phyloP scores from a whole-genome alignment of 2,797 vertebrate species.

The Philypnodon macrostomus region DNA sequence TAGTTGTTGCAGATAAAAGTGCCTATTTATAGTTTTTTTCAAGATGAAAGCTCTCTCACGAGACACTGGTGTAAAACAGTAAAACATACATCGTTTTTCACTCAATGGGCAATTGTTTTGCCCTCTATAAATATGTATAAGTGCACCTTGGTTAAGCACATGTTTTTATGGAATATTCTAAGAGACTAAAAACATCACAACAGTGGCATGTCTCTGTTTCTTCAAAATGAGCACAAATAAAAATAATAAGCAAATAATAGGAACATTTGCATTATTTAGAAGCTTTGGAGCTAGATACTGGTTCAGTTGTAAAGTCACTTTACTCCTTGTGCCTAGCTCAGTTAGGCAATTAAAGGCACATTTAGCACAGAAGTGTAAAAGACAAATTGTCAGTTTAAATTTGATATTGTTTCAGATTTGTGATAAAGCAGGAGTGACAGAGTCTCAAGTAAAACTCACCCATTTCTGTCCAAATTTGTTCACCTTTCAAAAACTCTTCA shows the following conservation, averaged over 20 bases:
- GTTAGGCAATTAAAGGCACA: slow-evolving; percentile 39
- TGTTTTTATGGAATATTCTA: slow-evolving; percentile 19
- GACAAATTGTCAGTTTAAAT: slow-evolving; percentile 23
- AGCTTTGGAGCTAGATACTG: slow-evolving; percentile 8
- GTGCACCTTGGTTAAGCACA: slow-evolving; percentile 58
- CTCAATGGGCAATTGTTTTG: slow-evolving; percentile 46
- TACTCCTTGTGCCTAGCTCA: slow-evolving; percentile 20
- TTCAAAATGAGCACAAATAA: too few species aligned
- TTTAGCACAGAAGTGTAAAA: slow-evolving; percentile 39
- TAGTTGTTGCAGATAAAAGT: slow-evolving; percentile 46
- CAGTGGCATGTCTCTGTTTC: too few species aligned
- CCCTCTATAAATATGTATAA: slow-evolving; percentile 69
- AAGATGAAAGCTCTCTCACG: slow-evolving; percentile 8
- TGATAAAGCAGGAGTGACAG: slow-evolving; percentile 34
- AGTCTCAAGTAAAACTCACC: slow-evolving; percentile 33
- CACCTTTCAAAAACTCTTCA: slow-evolving; percentile 49
- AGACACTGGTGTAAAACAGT: slow-evolving; percentile 14
- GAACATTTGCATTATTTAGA: background rate
- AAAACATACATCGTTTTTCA: slow-evolving; percentile 53
- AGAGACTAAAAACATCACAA: slow-evolving; percentile 23
- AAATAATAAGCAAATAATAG: slow-evolving; percentile 2
- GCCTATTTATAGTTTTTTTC: slow-evolving; percentile 25
- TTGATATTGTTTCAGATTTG: slow-evolving; percentile 27
- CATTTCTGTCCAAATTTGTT: slow-evolving; percentile 65
- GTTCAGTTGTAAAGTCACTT: slow-evolving; percentile 5